Conservation (phyloP, 2,888 invertebrate species). For the Diaphora mendica region DNA sequence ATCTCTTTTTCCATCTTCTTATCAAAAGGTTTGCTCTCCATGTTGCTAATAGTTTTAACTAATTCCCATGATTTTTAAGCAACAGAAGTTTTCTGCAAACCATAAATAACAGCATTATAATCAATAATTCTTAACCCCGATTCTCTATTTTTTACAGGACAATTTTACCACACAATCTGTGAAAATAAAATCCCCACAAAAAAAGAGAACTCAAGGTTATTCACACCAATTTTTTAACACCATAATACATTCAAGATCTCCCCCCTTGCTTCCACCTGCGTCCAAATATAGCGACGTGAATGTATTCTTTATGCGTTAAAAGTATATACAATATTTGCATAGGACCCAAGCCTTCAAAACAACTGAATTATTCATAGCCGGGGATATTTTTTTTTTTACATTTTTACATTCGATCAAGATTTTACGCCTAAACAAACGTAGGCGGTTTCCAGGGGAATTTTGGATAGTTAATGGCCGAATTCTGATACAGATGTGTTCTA, state of each 20-base stretch:
- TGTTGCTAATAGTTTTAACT: too few species aligned
- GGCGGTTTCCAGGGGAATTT: conserved; percentile 5
- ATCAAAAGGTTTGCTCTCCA: too few species aligned
- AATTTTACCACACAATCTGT: neutral
- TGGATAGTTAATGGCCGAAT: conserved; percentile 8
- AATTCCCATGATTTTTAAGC: too few species aligned
- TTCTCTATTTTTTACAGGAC: neutral
- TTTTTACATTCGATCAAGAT: conserved; percentile 22
- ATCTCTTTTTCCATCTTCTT: too few species aligned
- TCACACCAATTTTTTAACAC: neutral
- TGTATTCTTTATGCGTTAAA: conserved; percentile 31
- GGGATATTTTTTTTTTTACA: too few species aligned
- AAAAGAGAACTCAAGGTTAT: neutral
- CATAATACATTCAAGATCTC: conserved; percentile 11
- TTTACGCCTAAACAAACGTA: conserved; percentile 20
- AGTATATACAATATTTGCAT: conserved; percentile 28
- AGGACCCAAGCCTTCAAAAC: conserved; percentile 22
- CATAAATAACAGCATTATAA: too few species aligned
- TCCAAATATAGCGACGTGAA: conserved; percentile 27
- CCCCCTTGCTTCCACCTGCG: conserved; percentile 10
- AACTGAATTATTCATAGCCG: conserved; percentile 43
- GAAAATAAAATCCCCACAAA: neutral
- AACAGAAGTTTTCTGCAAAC: too few species aligned
- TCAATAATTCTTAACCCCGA: neutral
- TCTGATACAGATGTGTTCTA: neutral